These are phyloP conservation scores for Anarrhichthys ocellatus DNA, from an alignment of 2,113 vertebrate genomes.

Conservation along the genomic window DNA sequence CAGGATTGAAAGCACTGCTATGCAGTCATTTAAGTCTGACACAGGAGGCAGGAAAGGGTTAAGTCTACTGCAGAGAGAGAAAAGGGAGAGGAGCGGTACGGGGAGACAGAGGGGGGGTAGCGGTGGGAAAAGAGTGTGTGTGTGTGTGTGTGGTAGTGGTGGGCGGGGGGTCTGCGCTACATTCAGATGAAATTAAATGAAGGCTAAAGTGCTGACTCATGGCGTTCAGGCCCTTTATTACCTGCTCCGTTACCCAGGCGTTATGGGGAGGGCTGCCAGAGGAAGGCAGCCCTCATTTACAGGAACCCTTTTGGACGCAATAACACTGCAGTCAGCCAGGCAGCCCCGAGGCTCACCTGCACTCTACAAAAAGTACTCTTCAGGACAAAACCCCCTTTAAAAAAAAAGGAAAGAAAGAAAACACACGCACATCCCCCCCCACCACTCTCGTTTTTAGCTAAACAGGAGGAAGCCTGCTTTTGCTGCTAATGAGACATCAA, in stretches of 20 bases:
- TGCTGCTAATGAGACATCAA: slow-evolving; percentile 74
- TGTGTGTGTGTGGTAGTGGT: slow-evolving; percentile 10
- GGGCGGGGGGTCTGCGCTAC: slow-evolving; percentile 44
- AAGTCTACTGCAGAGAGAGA: slow-evolving; percentile 70
- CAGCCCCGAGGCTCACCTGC: slow-evolving; percentile 63
- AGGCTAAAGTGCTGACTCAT: slow-evolving; percentile 85
- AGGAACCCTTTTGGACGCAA: slow-evolving; percentile 74
- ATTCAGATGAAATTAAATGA: slow-evolving; percentile 83
- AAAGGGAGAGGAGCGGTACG: slow-evolving; percentile 46
- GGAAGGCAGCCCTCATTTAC: slow-evolving; percentile 72
- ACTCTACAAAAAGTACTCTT: slow-evolving; percentile 44
- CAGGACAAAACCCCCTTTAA: slow-evolving; percentile 27
- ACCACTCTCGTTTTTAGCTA: slow-evolving; percentile 36
- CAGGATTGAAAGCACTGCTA: slow-evolving; percentile 40
- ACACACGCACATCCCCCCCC: neutral
- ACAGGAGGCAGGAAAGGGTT: slow-evolving; percentile 74
- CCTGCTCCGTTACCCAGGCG: slow-evolving; percentile 79
- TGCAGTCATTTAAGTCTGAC: slow-evolving; percentile 27
- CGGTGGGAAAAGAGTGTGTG: slow-evolving; percentile 5
- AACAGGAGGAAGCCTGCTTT: slow-evolving; percentile 63
- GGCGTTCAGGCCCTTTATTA: slow-evolving; percentile 80
- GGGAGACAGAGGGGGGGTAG: slow-evolving; percentile 43
- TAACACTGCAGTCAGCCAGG: slow-evolving; percentile 66
- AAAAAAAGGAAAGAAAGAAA: neutral
- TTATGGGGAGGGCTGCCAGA: slow-evolving; percentile 70